A percentile compares a stretch with the other conserved stretches of the same genome.
Evolutionary conservation across 2,888 invertebrate species (phyloP).

Genomic region (Notocelia uddmanniana): DNA sequence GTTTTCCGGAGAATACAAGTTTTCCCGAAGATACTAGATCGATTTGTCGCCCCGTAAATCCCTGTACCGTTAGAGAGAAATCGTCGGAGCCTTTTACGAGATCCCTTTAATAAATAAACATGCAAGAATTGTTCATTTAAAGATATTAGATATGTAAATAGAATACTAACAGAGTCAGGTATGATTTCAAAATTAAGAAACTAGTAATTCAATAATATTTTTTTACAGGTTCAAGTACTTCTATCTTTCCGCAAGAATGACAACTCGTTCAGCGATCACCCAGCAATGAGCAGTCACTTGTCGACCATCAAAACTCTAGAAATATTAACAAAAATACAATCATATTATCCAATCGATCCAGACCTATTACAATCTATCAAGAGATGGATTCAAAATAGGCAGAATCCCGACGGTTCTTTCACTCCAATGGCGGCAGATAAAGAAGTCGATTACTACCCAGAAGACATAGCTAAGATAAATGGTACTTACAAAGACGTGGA

Average conservation of each 20-base stretch:
- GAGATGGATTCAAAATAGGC: conserved; percentile 87
- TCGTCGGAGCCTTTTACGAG: no score
- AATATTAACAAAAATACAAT: conserved; percentile 86
- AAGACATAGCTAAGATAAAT: conserved; percentile 71
- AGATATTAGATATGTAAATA: no score
- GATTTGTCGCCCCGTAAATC: no score
- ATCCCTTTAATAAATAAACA: no score
- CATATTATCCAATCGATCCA: conserved; percentile 87
- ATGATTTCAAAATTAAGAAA: neutral
- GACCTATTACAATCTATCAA: conserved; percentile 86
- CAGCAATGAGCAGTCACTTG: conserved; percentile 86
- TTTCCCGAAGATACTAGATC: no score
- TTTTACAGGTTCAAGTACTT: conserved; percentile 85
- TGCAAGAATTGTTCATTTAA: no score
- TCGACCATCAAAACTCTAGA: conserved; percentile 87
- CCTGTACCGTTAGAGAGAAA: no score
- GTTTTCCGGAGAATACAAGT: no score
- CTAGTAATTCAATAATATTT: neutral
- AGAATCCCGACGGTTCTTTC: conserved; percentile 87
- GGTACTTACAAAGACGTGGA: conserved; percentile 71
- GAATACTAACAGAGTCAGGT: neutral
- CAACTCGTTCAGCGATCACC: conserved; percentile 89
- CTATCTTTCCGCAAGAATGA: conserved; percentile 88
- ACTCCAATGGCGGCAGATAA: conserved; percentile 86
- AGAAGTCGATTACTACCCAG: conserved; percentile 82